These are phyloP conservation scores for Euclidia mi DNA, from an alignment of 2,888 invertebrate genomes.

Conservation along the genomic window DNA sequence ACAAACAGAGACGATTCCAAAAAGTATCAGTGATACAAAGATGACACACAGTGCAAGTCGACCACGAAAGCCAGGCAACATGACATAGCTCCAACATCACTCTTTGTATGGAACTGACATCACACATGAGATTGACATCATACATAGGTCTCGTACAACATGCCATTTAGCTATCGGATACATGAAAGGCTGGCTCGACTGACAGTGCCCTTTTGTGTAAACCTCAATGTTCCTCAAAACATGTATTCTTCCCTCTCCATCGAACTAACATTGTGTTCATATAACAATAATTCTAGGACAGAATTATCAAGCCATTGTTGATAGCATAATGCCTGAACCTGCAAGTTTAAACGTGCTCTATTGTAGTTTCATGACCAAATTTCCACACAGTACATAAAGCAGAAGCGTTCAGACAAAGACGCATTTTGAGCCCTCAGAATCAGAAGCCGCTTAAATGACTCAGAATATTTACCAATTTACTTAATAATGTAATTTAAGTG, in stretches of 20 bases:
- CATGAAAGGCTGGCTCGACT: conserved; percentile 54
- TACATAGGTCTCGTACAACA: conserved; percentile 54
- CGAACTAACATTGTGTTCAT: conserved; percentile 46
- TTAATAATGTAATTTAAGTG: conserved; percentile 34
- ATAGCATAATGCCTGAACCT: conserved; percentile 12
- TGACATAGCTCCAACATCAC: conserved; percentile 47
- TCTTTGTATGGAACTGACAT: conserved; percentile 56
- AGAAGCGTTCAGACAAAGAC: conserved; percentile 20
- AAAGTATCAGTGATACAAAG: conserved; percentile 31
- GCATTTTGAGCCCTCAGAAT: conserved; percentile 22
- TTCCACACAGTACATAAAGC: conserved; percentile 10
- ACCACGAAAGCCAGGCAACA: conserved; percentile 13
- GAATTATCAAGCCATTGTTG: conserved; percentile 39
- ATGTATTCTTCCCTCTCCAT: conserved; percentile 58
- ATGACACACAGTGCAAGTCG: too few species aligned
- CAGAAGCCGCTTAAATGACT: conserved; percentile 10
- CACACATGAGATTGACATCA: too few species aligned
- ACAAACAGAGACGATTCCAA: conserved; percentile 29
- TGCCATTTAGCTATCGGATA: conserved; percentile 66
- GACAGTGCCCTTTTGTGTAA: conserved; percentile 61
- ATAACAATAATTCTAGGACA: conserved; percentile 47
- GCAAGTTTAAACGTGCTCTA: conserved; percentile 11
- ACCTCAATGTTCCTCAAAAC: conserved; percentile 57
- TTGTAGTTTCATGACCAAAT: conserved; percentile 11
- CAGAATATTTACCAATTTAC: conserved; percentile 22